phyloP scores from a whole-genome alignment of 2,797 vertebrate genomes.

The Xenopus petersii region DNA sequence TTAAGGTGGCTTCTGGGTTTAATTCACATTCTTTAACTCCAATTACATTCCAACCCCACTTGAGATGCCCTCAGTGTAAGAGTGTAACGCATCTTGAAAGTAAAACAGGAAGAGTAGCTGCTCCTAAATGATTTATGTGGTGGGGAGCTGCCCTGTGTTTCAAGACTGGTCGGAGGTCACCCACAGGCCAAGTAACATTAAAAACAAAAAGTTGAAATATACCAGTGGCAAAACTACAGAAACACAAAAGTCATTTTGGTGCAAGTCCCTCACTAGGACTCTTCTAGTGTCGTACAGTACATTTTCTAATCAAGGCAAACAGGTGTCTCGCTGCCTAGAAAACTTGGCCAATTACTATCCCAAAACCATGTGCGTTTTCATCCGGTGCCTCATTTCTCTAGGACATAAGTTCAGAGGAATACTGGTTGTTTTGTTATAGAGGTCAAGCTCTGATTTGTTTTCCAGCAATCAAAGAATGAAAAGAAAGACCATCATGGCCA shows the following conservation, averaged over 20 bases:
- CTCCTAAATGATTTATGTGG: background rate
- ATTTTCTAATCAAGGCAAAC: slow-evolving; percentile 12
- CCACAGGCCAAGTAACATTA: background rate
- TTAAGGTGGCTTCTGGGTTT: background rate
- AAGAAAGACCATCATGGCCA: background rate
- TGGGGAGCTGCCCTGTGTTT: background rate
- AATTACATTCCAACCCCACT: background rate
- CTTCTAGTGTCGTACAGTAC: slow-evolving; percentile 16
- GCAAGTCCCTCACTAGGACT: slow-evolving; percentile 13
- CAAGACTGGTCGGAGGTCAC: background rate
- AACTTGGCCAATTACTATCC: slow-evolving; percentile 2
- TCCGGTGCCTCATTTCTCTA: slow-evolving; percentile 4
- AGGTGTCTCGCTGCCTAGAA: slow-evolving; percentile 14
- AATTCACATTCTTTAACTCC: slow-evolving; percentile 11
- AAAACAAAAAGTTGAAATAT: slow-evolving; percentile 19
- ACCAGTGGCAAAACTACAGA: slow-evolving; percentile 40
- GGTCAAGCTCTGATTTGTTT: background rate
- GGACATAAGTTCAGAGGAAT: slow-evolving; percentile 1
- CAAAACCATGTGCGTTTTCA: no score
- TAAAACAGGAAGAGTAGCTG: slow-evolving; percentile 1
- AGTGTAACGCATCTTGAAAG: slow-evolving; percentile 6
- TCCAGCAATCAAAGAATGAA: background rate
- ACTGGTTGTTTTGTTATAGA: background rate
- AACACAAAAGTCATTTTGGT: slow-evolving; percentile 19
- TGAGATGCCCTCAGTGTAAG: slow-evolving; percentile 17